A percentile compares a stretch with the other conserved stretches of the same genome.
phyloP scores from a whole-genome alignment of 2,113 vertebrate species.

The Mobula hypostoma region DNA sequence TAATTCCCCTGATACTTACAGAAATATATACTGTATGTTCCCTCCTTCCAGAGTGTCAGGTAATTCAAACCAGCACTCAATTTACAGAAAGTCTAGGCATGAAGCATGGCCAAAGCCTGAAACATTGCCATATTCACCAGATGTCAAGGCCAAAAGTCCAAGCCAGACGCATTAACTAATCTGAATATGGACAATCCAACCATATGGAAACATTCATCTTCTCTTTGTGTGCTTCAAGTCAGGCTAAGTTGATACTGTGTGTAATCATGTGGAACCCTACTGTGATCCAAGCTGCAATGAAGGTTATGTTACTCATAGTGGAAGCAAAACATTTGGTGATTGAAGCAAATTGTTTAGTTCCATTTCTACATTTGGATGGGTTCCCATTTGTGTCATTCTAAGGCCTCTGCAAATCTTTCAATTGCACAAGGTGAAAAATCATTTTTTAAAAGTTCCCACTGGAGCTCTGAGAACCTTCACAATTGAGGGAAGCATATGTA shows the following conservation, averaged over 20 bases:
- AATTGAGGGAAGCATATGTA: background rate
- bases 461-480: background rate
- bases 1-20: background rate
- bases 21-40: background rate
- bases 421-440: background rate
- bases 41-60: background rate
- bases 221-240: background rate
- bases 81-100: no score
- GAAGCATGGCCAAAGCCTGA: background rate
- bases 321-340: background rate
- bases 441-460: background rate
- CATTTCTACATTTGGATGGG: background rate
- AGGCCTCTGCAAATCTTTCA: background rate
- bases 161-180: background rate
- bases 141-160: background rate
- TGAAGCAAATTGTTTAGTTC: slow-evolving; percentile 1
- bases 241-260: background rate
- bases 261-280: background rate
- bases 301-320: background rate
- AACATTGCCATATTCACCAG: background rate
- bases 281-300: background rate
- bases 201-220: background rate
- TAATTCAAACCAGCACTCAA: background rate
- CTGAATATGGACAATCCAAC: background rate
- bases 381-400: background rate